A percentile compares a stretch with the other conserved stretches of the same genome.
Evolutionary conservation across 1,140 invertebrate genomes (phyloP).

Genomic region (Drosophila ogumai): DNA sequence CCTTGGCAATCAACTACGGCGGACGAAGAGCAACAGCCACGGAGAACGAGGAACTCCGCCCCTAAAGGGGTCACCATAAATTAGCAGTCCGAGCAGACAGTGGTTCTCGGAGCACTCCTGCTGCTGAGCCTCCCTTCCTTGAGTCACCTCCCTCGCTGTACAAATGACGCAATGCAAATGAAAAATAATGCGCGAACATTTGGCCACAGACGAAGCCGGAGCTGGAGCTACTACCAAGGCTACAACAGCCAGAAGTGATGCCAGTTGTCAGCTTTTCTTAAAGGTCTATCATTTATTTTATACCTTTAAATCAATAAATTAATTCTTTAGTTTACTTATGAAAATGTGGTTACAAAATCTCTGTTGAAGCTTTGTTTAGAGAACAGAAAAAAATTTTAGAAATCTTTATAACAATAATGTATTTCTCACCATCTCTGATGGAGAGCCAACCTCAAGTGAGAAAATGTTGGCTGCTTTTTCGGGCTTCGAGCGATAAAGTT

Average conservation of each 20-base stretch:
- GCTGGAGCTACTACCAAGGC: slow-evolving; percentile 2
- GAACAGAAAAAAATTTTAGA: neutral
- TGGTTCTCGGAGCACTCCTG: slow-evolving; percentile 3
- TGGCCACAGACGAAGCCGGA: slow-evolving; percentile 28
- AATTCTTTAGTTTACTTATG: neutral
- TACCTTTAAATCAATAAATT: neutral
- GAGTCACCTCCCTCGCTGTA: slow-evolving; percentile 10
- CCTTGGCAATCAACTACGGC: slow-evolving; percentile 71
- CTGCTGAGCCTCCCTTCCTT: neutral
- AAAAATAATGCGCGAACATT: slow-evolving; percentile 59
- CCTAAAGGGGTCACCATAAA: slow-evolving; percentile 61
- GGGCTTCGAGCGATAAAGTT: slow-evolving; percentile 37
- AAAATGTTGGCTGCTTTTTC: slow-evolving; percentile 26
- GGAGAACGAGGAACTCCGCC: slow-evolving; percentile 9
- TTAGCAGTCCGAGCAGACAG: slow-evolving; percentile 62
- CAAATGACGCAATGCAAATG: slow-evolving; percentile 78
- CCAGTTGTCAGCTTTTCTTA: neutral
- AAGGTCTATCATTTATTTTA: neutral
- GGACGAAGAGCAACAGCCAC: slow-evolving; percentile 20
- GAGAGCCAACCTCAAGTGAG: slow-evolving; percentile 10
- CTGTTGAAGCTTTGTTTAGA: no score
- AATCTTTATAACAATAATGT: neutral
- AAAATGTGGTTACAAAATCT: no score
- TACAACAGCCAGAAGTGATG: slow-evolving; percentile 1
- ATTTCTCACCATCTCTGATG: slow-evolving; percentile 8